A percentile compares a stretch with the other conserved stretches of the same genome.
phyloP scores from a whole-genome alignment of 2,113 vertebrate species.

The Daboia siamensis region DNA sequence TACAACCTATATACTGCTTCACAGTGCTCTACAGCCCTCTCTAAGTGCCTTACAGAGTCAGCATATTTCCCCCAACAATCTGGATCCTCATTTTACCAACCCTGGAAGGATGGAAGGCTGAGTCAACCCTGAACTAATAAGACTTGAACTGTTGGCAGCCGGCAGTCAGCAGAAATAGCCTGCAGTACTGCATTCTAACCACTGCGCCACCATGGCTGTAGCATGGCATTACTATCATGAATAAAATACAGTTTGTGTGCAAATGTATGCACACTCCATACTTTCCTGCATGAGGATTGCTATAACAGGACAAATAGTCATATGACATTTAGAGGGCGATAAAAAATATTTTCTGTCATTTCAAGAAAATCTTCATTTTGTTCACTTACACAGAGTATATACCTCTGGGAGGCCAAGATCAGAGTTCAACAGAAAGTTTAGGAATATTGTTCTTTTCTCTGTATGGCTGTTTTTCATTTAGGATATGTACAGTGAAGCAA shows the following conservation, averaged over 20 bases:
- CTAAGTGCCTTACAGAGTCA: no score
- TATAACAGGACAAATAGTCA: background rate
- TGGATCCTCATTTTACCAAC: no score
- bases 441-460: background rate
- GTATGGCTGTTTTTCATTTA: slow-evolving; percentile 28
- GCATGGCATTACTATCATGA: background rate
- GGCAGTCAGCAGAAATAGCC: no score
- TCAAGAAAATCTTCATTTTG: background rate
- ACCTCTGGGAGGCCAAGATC: background rate
- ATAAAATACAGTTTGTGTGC: background rate
- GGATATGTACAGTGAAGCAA: slow-evolving; percentile 11
- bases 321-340: background rate
- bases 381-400: background rate
- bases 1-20: no score
- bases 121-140: no score
- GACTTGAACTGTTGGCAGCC: no score
- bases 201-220: no score
- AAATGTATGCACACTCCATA: no score
- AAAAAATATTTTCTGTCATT: background rate
- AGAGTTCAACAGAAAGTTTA: background rate
- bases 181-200: no score
- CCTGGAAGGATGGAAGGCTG: no score
- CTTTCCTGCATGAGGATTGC: background rate
- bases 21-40: no score
- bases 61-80: no score